phyloP scores from a whole-genome alignment of 2,797 vertebrate species.

The Gymnothorax javanicus region DNA sequence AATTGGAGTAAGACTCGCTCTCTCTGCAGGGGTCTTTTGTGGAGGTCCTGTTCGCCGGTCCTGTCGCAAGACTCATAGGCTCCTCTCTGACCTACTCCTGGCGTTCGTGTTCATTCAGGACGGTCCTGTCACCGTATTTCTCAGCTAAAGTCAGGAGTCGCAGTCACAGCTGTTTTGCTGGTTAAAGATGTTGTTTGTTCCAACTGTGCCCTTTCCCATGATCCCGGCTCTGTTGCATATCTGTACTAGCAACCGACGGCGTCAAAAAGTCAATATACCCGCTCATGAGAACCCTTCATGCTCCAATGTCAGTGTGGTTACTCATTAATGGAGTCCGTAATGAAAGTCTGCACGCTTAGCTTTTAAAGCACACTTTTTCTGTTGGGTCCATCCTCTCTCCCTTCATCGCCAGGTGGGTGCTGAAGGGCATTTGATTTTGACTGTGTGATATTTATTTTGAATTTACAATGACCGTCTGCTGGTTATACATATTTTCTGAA shows the following conservation, averaged over 20 bases:
- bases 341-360: too few relatives aligned
- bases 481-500: too few relatives aligned
- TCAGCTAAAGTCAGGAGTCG: not conserved
- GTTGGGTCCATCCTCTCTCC: not conserved
- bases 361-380: not conserved
- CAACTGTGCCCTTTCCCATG: not conserved
- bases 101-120: not conserved
- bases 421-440: too few relatives aligned
- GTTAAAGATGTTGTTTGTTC: not conserved
- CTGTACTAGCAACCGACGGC: slow-evolving; percentile 8
- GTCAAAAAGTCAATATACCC: not conserved
- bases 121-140: not conserved
- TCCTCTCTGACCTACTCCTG: not conserved
- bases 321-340: too few relatives aligned
- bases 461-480: too few relatives aligned
- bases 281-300: too few relatives aligned
- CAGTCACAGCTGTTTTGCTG: not conserved
- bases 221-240: not conserved
- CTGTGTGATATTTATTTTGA: too few relatives aligned
- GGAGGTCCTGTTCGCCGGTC: not conserved
- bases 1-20: not conserved
- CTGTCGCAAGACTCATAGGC: not conserved
- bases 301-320: too few relatives aligned
- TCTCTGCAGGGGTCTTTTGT: not conserved
- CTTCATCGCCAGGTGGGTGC: too few relatives aligned